phyloP scores from a whole-genome alignment of 2,113 vertebrate genomes.

The Channa argus region DNA sequence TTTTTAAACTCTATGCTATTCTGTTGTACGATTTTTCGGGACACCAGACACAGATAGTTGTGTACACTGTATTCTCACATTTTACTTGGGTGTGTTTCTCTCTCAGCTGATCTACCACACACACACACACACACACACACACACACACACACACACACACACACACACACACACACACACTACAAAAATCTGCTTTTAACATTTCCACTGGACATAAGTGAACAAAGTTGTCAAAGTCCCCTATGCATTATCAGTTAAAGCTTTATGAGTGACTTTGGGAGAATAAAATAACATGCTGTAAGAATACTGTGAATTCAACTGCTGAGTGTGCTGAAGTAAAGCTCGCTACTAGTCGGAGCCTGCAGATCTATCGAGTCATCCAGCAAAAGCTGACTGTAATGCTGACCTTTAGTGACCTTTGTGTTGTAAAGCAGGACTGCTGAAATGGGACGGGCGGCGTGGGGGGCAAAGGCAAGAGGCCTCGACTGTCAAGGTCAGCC shows the following conservation, averaged over 20 bases:
- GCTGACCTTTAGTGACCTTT: conserved; percentile 73
- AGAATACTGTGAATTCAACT: conserved; percentile 82
- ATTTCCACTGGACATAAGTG: conserved; percentile 75
- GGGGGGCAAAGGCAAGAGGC: conserved; percentile 32
- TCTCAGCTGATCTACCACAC: conserved; percentile 33
- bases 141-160: conserved; percentile 24
- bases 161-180: conserved; percentile 32
- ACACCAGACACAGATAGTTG: conserved; percentile 71
- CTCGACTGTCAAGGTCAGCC: conserved; percentile 24
- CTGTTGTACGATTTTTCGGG: conserved; percentile 49
- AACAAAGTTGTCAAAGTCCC: conserved; percentile 63
- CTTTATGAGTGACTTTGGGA: conserved; percentile 73
- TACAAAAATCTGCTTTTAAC: conserved; percentile 55
- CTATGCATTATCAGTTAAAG: conserved; percentile 82
- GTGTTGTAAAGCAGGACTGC: conserved; percentile 71
- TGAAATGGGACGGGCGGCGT: conserved; percentile 39
- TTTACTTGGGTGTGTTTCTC: conserved; percentile 59
- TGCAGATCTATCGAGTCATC: conserved; percentile 49
- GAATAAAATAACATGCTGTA: conserved; percentile 64
- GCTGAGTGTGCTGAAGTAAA: conserved; percentile 55
- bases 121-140: conserved; percentile 25
- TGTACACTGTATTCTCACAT: conserved; percentile 81
- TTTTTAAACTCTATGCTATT: conserved; percentile 16
- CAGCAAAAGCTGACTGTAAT: conserved; percentile 37
- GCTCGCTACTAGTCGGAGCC: conserved; percentile 22